A percentile compares a stretch with the other conserved stretches of the same genome.
phyloP scores from a whole-genome alignment of 53 echinoderm and acorn worm species.

The Holothuria scabra region DNA sequence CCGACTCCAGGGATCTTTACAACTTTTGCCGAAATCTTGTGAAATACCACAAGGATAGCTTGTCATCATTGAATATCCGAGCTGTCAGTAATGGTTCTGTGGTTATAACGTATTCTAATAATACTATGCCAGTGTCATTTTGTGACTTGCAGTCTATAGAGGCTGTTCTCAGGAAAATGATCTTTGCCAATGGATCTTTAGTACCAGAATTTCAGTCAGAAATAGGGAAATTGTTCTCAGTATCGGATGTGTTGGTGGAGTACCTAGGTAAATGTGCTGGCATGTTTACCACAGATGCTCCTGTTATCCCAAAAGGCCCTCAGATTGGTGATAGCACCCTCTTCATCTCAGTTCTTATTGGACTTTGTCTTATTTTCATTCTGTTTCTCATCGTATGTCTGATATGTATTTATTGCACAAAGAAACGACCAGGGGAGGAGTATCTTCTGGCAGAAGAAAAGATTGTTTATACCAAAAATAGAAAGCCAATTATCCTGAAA shows the following conservation, averaged over 20 bases:
- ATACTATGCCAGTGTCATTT: slow-evolving; percentile 38
- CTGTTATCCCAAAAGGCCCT: slow-evolving; percentile 34
- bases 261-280: slow-evolving; percentile 53
- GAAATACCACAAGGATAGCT: slow-evolving; percentile 36
- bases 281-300: slow-evolving; percentile 19
- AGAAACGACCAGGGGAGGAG: slow-evolving; percentile 68
- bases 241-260: slow-evolving; percentile 36
- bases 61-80: slow-evolving; percentile 49
- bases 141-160: slow-evolving; percentile 63
- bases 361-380: slow-evolving; percentile 35
- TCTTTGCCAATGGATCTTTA: slow-evolving; percentile 51
- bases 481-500: slow-evolving; percentile 67
- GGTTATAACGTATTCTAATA: slow-evolving; percentile 61
- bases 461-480: slow-evolving; percentile 58
- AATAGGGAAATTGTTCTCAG: slow-evolving; percentile 41
- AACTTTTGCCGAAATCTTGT: slow-evolving; percentile 44
- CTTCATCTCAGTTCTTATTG: slow-evolving; percentile 49
- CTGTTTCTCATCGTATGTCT: slow-evolving; percentile 52
- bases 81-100: slow-evolving; percentile 73
- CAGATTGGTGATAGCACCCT: slow-evolving; percentile 11
- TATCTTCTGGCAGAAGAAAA: slow-evolving; percentile 71
- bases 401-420: slow-evolving; percentile 53
- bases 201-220: slow-evolving; percentile 20
- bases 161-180: slow-evolving; percentile 28
- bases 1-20: slow-evolving; percentile 47